Conservation (phyloP, 2,113 vertebrate genomes). For the Chaenogobius annularis region DNA sequence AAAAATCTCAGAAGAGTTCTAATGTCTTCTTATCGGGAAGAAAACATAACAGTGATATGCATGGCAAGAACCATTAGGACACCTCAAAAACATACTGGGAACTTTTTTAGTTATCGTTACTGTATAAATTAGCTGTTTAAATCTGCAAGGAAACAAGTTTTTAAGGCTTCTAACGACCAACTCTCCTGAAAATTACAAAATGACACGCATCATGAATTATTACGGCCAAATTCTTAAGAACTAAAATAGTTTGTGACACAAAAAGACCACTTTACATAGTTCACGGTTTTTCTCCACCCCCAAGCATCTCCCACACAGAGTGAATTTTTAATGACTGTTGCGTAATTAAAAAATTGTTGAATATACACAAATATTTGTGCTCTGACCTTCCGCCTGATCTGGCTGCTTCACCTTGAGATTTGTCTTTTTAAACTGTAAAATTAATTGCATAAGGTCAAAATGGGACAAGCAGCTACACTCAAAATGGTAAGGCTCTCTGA, state of each 20-base stretch:
- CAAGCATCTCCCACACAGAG: conserved; percentile 46
- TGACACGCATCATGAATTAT: neutral
- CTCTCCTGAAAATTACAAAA: neutral
- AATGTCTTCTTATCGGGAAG: too few species aligned
- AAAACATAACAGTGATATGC: too few species aligned
- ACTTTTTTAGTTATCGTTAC: too few species aligned
- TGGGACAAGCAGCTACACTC: conserved; percentile 33
- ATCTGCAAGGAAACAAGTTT: neutral
- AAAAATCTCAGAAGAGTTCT: neutral
- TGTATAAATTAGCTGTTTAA: too few species aligned
- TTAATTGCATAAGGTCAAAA: conserved; percentile 60
- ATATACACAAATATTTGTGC: conserved; percentile 61
- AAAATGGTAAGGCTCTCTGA: conserved; percentile 10
- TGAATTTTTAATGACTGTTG: conserved; percentile 61
- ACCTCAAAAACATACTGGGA: too few species aligned
- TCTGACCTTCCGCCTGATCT: conserved; percentile 60
- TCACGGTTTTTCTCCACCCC: conserved; percentile 50
- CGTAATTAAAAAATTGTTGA: conserved; percentile 66
- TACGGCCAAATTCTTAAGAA: neutral
- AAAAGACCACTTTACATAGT: conserved; percentile 48
- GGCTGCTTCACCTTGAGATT: conserved; percentile 60
- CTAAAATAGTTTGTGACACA: conserved; percentile 10
- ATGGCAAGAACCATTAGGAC: too few species aligned
- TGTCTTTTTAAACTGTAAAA: conserved; percentile 48
- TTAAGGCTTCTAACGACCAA: neutral